Evolutionary conservation across 1,140 invertebrate genomes (phyloP).

Genomic region (Carcinoscorpius rotundicauda): DNA sequence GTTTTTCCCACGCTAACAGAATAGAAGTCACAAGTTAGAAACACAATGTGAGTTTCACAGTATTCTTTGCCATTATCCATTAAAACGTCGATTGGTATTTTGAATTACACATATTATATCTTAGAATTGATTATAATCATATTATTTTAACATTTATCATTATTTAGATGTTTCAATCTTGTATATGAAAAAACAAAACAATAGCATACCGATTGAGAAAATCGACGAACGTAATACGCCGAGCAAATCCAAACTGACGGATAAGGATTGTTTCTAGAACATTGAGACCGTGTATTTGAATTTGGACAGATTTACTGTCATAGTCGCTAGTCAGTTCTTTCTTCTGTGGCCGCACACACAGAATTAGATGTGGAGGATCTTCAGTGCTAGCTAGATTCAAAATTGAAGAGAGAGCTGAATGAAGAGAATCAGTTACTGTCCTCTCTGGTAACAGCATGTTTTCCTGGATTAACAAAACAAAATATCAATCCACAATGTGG

Average conservation of each 20-base stretch:
- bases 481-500: no score
- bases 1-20: neutral
- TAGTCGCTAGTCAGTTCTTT: neutral
- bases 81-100: neutral
- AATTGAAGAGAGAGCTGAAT: no score
- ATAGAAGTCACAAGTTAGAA: neutral
- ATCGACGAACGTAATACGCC: conserved; percentile 60
- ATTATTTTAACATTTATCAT: no score
- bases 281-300: conserved; percentile 64
- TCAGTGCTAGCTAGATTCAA: no score
- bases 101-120: neutral
- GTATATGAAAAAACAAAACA: no score
- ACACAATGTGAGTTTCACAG: neutral
- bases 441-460: no score
- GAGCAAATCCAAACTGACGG: conserved; percentile 68
- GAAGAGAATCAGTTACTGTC: no score
- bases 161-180: no score
- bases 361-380: neutral
- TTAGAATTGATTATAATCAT: no score
- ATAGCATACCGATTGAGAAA: conserved; percentile 56
- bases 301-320: conserved; percentile 39
- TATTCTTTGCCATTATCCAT: no score
- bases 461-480: no score
- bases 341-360: neutral
- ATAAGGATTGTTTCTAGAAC: conserved; percentile 53